Evolutionary conservation across 2,888 invertebrate species (phyloP), one percentile per base, ranked within the genome.

Genomic region (Coelopa pilipes): DNA sequence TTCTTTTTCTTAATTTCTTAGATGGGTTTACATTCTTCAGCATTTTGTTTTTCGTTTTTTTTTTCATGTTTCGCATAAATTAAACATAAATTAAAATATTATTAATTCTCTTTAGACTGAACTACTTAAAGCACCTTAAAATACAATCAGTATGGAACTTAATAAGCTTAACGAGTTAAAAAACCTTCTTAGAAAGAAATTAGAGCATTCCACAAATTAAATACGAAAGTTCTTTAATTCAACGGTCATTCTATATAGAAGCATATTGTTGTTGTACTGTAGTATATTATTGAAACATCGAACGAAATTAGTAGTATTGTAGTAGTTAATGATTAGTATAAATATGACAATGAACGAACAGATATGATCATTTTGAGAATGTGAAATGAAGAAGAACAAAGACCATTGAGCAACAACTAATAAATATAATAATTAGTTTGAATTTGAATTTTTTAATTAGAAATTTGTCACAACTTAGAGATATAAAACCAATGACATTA

Each of bases 11-110:
- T 19, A 70, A 47, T 53, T 70, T 34, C 59, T 77, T 73, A 78
- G 78, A 79, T 79, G 79, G 78, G 78, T 76, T 79, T 66, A 79
- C 79, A 79, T 78, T 69, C 73, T 66, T 67, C n/a, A n/a, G n/a
- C n/a, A n/a, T n/a, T n/a, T n/a, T 34, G 7, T 34, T 34, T 34
- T 34, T 34, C 7, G 34, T 34, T 63, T 67, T 72, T 67, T 57
- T 65, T 11, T 63, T 34, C 4, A 63, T n/a, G 34, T 34, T 11
- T 45, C 19, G 19, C 57, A 19, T 24, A 63, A 72, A n/a, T 67
- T 2, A 67, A 72, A 67, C 59, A 55, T 24, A 68, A 73, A 62
- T 63, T 50, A 19, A 71, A 55, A 71, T 50, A 34, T 5, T 21
- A 55, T 21, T 17, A 46, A 45, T 53, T 66, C 19, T 49, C 49